These are phyloP conservation scores for Cyclura pinguis DNA, from an alignment of 2,797 vertebrate species.

Conservation along the genomic window DNA sequence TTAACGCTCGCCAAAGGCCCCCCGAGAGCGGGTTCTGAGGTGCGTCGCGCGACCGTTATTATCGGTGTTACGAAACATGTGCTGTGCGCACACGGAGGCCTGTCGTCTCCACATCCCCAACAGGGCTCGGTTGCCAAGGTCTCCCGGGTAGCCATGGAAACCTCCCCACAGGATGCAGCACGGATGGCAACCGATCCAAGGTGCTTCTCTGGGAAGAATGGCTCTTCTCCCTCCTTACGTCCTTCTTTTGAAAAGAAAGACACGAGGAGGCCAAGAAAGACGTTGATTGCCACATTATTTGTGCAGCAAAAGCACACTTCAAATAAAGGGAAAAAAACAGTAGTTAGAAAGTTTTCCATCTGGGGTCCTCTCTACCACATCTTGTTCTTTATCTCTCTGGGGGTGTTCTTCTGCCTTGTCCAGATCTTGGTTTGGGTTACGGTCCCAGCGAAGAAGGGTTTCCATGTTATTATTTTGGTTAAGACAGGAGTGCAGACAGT, in stretches of 20 bases:
- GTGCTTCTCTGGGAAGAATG: constrained; percentile 48
- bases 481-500: no score
- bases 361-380: no score
- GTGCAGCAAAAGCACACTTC: no score
- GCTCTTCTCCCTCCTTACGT: neutral
- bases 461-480: no score
- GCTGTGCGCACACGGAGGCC: constrained; percentile 38
- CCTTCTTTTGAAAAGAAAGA: neutral
- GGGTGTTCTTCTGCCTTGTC: no score
- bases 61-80: constrained; percentile 12
- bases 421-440: no score
- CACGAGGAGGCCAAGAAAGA: no score
- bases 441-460: no score
- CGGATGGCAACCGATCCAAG: constrained; percentile 56
- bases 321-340: no score
- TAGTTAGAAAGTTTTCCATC: no score
- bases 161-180: constrained; percentile 63
- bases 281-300: no score
- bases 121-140: constrained; percentile 54
- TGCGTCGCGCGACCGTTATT: neutral
- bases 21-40: fast-evolving
- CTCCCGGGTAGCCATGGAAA: constrained; percentile 75
- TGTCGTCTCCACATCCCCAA: constrained; percentile 10
- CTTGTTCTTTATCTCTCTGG: no score
- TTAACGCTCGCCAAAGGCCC: neutral